Evolutionary conservation across 2,113 vertebrate genomes (phyloP), one percentile per base, ranked within the genome.

Genomic region (Myotis yumanensis): DNA sequence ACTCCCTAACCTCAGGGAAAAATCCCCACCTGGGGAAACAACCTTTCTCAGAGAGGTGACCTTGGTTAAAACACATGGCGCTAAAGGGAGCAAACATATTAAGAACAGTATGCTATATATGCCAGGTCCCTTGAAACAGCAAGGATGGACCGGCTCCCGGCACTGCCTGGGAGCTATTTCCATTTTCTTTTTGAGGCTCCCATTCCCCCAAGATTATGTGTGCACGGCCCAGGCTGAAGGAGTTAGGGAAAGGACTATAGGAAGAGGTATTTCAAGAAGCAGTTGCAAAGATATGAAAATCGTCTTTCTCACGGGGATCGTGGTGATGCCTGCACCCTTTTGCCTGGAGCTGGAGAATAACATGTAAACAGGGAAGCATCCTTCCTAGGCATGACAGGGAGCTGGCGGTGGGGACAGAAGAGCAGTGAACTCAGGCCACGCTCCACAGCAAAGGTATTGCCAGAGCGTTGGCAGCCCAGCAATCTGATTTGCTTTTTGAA

Each of bases 261-360:
- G 11, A 91, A 89, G 75, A 91, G 30, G 2, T 3, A 79, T 90
- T 80, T 95, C 32, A 62, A 30, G 43, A 81, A 64, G 16, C 59
- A 84, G 30, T 69, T 84, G 9, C 15, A 93, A 95, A 89, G 57
- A 91, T 89, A 87, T 89, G 93, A 79, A 96, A 96, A 93, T 81
- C 37, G 80, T 91, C 82, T 89, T 91, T 96, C 76, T 95, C 71
- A 15, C 18, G 32, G 20, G 25, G n/a, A 40, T 82, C 25, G 52
- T 54, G 72, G 83, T 66, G 75, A 85, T 46, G 76, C 91, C 86
- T 80, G 25, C 14, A 62, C 14, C 8, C 4, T 87, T 86, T 66
- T 68, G 57, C 75, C 54, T 91, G 43, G 73, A 93, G 72, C 32
- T 35, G 3, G 43, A 37, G 68, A 81, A 85, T 16, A 95, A 90